These are phyloP conservation scores for Neopelma chrysocephalum DNA, from an alignment of 2,797 vertebrate species.

Conservation along the genomic window DNA sequence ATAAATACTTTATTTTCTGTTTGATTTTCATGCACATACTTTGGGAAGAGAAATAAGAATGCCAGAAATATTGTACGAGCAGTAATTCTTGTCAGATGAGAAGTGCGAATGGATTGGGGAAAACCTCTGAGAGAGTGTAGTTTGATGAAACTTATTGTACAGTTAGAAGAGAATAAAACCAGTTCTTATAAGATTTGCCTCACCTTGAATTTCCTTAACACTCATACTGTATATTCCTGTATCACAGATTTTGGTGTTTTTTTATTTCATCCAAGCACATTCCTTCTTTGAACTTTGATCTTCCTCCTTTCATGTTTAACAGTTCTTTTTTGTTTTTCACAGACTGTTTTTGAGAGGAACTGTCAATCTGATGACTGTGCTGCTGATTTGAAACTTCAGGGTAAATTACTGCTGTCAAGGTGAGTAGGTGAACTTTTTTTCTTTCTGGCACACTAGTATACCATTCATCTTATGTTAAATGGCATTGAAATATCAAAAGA, in stretches of 20 bases:
- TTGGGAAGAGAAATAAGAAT: neutral
- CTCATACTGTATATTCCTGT: neutral
- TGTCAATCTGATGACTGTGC: constrained; percentile 96
- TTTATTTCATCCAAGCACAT: neutral
- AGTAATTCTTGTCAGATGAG: neutral
- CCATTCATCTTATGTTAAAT: neutral
- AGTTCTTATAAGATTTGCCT: neutral
- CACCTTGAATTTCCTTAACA: neutral
- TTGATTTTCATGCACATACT: neutral
- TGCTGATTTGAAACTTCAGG: constrained; percentile 90
- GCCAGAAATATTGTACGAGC: neutral
- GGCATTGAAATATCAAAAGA: neutral
- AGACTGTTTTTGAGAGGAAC: constrained; percentile 98
- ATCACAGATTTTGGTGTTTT: neutral
- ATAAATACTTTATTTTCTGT: neutral
- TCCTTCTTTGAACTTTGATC: neutral
- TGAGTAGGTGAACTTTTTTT: constrained; percentile 64
- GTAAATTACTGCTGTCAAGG: constrained; percentile 90
- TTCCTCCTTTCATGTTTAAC: neutral
- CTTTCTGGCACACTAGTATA: neutral
- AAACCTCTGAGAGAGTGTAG: neutral
- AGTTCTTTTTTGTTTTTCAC: constrained; percentile 33
- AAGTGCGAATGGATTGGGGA: neutral
- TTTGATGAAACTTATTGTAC: neutral
- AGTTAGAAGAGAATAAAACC: neutral